Base-by-base conservation (phyloP, 2,888 invertebrate genomes). In the Cyrtodaria siliqua region DNA sequence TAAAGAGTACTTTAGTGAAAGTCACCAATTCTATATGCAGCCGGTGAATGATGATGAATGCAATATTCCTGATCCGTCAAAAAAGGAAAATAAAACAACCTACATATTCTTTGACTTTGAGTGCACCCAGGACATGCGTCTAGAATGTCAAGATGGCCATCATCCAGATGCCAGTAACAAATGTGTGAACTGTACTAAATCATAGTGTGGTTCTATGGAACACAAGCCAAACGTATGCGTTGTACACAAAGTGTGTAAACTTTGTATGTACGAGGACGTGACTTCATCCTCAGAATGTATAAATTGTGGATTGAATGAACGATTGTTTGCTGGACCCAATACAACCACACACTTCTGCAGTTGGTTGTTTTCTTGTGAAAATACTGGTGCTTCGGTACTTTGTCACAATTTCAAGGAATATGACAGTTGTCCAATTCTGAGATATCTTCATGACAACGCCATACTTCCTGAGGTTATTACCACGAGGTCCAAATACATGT, bases 341-440 rank as follows among this genome's bases (percentile, higher is more conserved):
- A 70, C 82, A 8, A 60, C 42, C 16, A 29, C 57, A 0, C 26
- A 16, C 0, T 81, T 81, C 40, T 81, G 81, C 26, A 49, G 70
- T 38, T 78, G 77, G 77, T 42, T 81, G 24, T 78, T 81, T 78
- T 61, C 81, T 2, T 71, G 38, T n/a, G 57, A 67, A 47, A 73
- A 76, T 33, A 20, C 16, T 1, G 69, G 61, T 20, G 61, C 75
- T 12, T 67, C 66, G 4, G 74, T 71, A 12, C 55, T 77, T 6
- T 81, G 78, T 70, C 78, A 83, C 33, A 71, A 76, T n/a, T 76
- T 71, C 40, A 71, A 72, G 52, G 68, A 71, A 1, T 67, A 72
- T 57, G 71, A 72, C 38, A 72, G 71, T 44, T 77, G 59, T 33
- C 71, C 71, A 0, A 53, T 77, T n/a, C 23, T 72, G 29, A 26